phyloP scores from a whole-genome alignment of 2,888 invertebrate species.

The Amblyteles armatorius region DNA sequence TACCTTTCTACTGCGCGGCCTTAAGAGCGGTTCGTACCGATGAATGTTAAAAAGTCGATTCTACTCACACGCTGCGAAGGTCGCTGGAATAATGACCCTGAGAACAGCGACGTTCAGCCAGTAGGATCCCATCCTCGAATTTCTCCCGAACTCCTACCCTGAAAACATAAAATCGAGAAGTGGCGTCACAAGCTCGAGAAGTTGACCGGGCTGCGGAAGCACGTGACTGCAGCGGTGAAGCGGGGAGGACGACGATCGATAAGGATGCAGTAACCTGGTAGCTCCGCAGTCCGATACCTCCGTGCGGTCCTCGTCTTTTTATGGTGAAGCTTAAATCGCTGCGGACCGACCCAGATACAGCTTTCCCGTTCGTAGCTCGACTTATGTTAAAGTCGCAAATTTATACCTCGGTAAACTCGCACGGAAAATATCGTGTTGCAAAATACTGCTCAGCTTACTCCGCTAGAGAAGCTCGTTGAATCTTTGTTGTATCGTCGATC shows the following conservation, averaged over 20 bases:
- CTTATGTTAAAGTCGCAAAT: neutral
- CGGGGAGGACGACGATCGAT: constrained; percentile 45
- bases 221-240: constrained; percentile 14
- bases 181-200: neutral
- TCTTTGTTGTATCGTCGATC: neutral
- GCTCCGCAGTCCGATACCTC: constrained; percentile 70
- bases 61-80: constrained; percentile 86
- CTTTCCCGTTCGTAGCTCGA: neutral
- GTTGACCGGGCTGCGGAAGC: neutral
- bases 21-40: neutral
- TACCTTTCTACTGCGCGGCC: neutral
- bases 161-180: constrained; percentile 64
- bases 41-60: constrained; percentile 4
- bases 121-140: constrained; percentile 84
- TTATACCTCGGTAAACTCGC: neutral
- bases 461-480: neutral
- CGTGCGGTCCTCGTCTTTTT: constrained; percentile 32
- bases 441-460: neutral
- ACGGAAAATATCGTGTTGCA: neutral
- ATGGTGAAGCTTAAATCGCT: constrained; percentile 38
- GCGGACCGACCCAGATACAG: constrained; percentile 32
- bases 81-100: constrained; percentile 85
- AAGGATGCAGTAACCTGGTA: constrained; percentile 60
- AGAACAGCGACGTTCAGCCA: constrained; percentile 85
- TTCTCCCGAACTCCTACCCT: constrained; percentile 73